Conservation (phyloP, 2,888 invertebrate genomes). For the Synanthedon formicaeformis region DNA sequence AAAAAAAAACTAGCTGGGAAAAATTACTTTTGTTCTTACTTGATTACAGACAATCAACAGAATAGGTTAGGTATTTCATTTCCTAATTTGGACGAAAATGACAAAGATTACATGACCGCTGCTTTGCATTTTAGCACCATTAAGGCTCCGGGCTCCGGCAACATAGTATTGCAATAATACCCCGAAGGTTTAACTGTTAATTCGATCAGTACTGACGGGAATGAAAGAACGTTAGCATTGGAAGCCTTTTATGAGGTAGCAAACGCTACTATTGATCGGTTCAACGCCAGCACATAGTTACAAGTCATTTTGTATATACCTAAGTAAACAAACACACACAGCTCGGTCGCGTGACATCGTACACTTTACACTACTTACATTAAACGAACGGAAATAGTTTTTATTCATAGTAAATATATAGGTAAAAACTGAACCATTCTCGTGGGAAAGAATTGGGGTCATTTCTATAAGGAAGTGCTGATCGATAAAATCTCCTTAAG, state of each 20-base stretch:
- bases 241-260: conserved; percentile 10
- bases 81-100: too few species aligned
- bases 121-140: not conserved
- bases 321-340: conserved; percentile 1
- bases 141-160: not conserved
- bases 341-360: conserved; percentile 20
- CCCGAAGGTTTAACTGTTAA: too few species aligned
- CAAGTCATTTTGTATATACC: conserved; percentile 5
- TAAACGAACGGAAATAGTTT: conserved; percentile 26
- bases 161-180: too few species aligned
- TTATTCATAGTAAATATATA: conserved; percentile 4
- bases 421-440: not conserved
- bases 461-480: not conserved
- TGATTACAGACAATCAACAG: too few species aligned
- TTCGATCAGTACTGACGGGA: too few species aligned
- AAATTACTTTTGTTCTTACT: too few species aligned
- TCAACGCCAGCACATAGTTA: conserved; percentile 4
- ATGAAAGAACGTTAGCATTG: not conserved
- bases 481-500: too few species aligned
- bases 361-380: conserved; percentile 12
- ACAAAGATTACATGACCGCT: not conserved
- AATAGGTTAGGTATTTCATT: too few species aligned
- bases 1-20: too few species aligned
- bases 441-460: not conserved
- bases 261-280: conserved; percentile 25